Conservation (phyloP, 2,888 invertebrate genomes). For the Augochlorella aurata region DNA sequence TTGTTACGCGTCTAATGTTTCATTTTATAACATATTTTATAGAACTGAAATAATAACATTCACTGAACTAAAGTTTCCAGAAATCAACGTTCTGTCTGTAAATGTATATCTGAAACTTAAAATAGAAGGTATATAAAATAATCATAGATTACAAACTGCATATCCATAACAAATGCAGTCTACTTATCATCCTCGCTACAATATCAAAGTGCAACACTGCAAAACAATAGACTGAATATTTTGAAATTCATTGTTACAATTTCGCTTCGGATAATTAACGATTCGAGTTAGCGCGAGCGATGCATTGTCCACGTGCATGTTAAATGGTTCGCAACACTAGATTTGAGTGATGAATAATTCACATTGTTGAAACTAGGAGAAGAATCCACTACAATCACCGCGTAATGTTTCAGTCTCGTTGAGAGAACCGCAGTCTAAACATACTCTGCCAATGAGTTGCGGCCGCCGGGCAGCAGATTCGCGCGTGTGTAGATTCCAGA, state of each 20-base stretch:
- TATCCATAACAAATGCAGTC: not conserved
- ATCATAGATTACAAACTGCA: no score
- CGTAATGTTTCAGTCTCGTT: conserved; percentile 46
- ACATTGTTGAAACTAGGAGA: conserved; percentile 12
- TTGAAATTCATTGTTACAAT: not conserved
- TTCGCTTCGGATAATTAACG: not conserved
- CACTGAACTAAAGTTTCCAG: no score
- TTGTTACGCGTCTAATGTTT: no score
- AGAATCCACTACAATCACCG: conserved; percentile 28
- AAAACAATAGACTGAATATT: not conserved
- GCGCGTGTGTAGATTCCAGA: conserved; percentile 72
- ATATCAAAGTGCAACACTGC: not conserved
- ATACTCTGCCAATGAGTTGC: conserved; percentile 75
- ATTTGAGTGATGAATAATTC: conserved; percentile 12
- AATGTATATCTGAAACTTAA: no score
- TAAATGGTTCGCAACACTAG: conserved; percentile 2
- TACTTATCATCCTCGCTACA: not conserved
- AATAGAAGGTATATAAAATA: no score
- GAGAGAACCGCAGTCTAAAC: conserved; percentile 57
- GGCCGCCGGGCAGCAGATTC: conserved; percentile 72
- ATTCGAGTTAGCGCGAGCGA: not conserved
- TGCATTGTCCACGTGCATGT: not conserved
- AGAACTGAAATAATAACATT: no score
- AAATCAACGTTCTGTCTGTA: no score
- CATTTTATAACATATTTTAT: no score